A percentile compares a stretch with the other conserved stretches of the same genome.
Conservation (phyloP, 1,140 invertebrate species). For the Potamilus streckersoni region DNA sequence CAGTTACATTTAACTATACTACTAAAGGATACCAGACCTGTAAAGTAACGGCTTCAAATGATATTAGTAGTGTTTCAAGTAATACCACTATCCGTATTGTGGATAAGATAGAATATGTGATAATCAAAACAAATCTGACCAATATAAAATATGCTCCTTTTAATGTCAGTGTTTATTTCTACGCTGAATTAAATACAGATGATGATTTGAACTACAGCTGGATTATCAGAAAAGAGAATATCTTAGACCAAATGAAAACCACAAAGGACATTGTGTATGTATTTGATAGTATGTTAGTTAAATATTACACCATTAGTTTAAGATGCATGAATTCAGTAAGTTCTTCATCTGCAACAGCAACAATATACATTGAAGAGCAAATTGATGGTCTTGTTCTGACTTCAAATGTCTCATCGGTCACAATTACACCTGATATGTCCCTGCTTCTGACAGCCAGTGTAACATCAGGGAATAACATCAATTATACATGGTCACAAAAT, state of each 20-base stretch:
- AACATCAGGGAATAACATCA: constrained; percentile 15
- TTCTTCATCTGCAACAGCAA: too few species aligned
- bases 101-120: neutral
- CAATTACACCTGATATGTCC: too few species aligned
- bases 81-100: constrained; percentile 13
- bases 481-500: constrained; percentile 21
- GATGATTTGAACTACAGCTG: neutral
- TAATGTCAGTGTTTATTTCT: constrained; percentile 1
- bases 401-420: too few species aligned
- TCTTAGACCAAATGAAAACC: neutral
- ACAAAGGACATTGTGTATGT: too few species aligned
- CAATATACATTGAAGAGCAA: too few species aligned
- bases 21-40: constrained; percentile 9
- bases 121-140: constrained; percentile 12
- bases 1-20: neutral
- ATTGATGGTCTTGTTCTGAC: too few species aligned
- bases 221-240: neutral
- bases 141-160: neutral
- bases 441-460: constrained; percentile 10
- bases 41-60: constrained; percentile 13
- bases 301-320: too few species aligned
- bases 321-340: too few species aligned
- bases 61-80: constrained; percentile 12
- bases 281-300: too few species aligned
- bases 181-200: neutral